Base-by-base conservation (phyloP, 2,888 invertebrate species). In the Macaria notata region DNA sequence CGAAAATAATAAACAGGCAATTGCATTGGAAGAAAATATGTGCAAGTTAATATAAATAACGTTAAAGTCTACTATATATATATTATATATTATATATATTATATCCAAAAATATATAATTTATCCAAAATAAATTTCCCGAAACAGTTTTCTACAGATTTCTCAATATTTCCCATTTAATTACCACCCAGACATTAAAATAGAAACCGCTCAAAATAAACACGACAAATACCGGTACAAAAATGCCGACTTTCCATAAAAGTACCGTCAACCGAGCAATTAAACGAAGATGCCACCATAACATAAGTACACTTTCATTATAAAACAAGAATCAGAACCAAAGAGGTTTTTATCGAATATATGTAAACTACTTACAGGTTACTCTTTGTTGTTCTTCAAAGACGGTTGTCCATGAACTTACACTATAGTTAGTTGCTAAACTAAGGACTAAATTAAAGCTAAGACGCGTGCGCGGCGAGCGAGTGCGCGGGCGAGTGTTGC, bases 401-500 rank as follows among this genome's bases (percentile, higher is more conserved):
- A 61, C 63, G 58, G 59, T 72, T 69, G 78, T 68, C 76, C 81
- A 82, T 84, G 68, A 79, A 84, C 70, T 70, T 64, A 61, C 6
- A 8, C 41, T 41, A 41, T 41, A 19, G 19, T 61, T 58, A 30
- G 71, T 68, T 52, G 19, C 50, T 66, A 70, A 68, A 75, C 66
- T 69, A 69, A 69, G 65, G 63, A 64, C 54, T 66, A 68, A 70
- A 59, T 62, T 69, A 64, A 54, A 66, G 58, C 61, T 60, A 66
- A 68, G 70, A 69, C 73, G 74, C 81, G 84, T 76, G 66, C 70
- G 66, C 19, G 69, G 61, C 60, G 63, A 69, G 59, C 69, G 62
- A 64, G 80, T 84, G 83, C 79, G 65, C 73, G 78, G 84, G 81
- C 86, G 79, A 86, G 83, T 81, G 78, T 64, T 72, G 71, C 62